A percentile compares a stretch with the other conserved stretches of the same genome.
Evolutionary conservation across 2,797 vertebrate species (phyloP).

Genomic region (Acipenser oxyrinchus): DNA sequence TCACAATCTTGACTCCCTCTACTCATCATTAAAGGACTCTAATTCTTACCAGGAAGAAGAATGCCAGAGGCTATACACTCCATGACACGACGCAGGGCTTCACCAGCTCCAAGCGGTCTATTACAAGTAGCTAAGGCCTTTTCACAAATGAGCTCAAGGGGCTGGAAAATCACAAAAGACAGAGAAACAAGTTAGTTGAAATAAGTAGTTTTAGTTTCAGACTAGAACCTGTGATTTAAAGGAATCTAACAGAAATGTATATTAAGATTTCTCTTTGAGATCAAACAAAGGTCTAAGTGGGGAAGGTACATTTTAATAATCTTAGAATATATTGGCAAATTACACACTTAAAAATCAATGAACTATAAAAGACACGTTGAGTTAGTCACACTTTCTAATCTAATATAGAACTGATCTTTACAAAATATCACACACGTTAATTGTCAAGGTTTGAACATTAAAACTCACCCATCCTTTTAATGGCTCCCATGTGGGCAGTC

Average conservation of each 20-base stretch:
- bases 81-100: constrained; percentile 93
- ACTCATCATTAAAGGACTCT: too few relatives aligned
- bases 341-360: too few relatives aligned
- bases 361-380: too few relatives aligned
- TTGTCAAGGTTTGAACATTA: neutral
- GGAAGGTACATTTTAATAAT: too few relatives aligned
- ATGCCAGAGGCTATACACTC: constrained; percentile 97
- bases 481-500: constrained; percentile 84
- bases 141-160: constrained; percentile 95
- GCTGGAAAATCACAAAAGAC: constrained; percentile 53
- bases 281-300: too few relatives aligned
- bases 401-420: too few relatives aligned
- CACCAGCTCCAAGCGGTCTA: constrained; percentile 90
- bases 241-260: too few relatives aligned
- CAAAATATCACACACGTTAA: neutral
- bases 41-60: constrained; percentile 80
- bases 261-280: too few relatives aligned
- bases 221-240: too few relatives aligned
- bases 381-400: too few relatives aligned
- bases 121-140: constrained; percentile 98
- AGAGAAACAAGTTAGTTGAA: neutral
- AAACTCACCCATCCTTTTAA: constrained; percentile 96
- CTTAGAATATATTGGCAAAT: too few relatives aligned
- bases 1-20: too few relatives aligned
- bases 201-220: neutral